These are phyloP conservation scores for Ovibos moschatus DNA, from an alignment of 2,113 vertebrate genomes.

Conservation along the genomic window DNA sequence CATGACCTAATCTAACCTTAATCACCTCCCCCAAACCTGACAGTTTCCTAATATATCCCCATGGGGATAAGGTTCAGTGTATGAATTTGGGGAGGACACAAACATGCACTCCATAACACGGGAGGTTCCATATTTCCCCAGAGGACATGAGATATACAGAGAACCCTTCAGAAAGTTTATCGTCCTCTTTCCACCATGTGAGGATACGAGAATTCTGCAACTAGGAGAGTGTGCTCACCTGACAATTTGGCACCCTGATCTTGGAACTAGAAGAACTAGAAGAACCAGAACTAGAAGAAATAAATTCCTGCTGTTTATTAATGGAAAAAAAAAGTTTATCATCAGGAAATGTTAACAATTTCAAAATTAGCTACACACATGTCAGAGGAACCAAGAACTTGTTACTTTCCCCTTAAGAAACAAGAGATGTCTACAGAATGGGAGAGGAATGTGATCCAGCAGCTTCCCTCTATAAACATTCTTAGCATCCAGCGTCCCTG, in stretches of 20 bases:
- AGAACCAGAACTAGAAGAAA: background rate
- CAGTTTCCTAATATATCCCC: background rate
- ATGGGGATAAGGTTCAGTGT: background rate
- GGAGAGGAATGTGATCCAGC: background rate
- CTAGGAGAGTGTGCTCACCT: background rate
- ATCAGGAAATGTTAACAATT: slow-evolving; percentile 16
- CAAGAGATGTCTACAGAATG: background rate
- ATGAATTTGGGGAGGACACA: background rate
- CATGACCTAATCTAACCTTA: background rate
- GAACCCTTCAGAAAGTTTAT: background rate
- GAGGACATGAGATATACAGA: background rate
- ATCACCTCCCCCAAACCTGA: background rate
- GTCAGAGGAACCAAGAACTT: background rate
- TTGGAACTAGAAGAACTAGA: background rate
- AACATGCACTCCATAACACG: background rate
- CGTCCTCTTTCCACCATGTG: background rate
- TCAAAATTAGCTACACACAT: background rate
- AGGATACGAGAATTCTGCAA: background rate
- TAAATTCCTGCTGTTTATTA: background rate
- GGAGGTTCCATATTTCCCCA: background rate
- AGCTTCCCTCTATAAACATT: background rate
- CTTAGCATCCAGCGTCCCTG: background rate
- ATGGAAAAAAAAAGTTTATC: background rate
- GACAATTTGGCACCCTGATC: background rate
- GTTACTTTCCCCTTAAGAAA: background rate